Conservation (phyloP, 1,140 invertebrate species). For the Harpegnathos saltator region DNA sequence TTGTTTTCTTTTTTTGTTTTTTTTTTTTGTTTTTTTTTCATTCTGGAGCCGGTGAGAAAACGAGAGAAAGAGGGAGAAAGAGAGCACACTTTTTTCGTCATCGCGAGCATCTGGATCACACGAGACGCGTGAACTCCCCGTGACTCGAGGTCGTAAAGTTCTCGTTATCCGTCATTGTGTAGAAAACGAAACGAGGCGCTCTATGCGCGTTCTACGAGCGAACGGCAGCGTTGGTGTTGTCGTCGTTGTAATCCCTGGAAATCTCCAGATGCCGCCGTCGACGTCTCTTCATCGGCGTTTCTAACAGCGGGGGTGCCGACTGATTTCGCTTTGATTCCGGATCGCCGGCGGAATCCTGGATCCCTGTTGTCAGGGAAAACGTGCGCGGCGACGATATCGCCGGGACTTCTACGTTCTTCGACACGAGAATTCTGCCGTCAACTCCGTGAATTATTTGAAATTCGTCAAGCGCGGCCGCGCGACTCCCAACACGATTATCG, state of each 20-base stretch:
- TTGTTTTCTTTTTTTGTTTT: no score
- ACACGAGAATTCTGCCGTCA: not conserved
- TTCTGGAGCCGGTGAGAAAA: no score
- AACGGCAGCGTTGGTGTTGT: constrained; percentile 64
- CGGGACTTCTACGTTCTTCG: constrained; percentile 19
- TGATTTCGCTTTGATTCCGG: constrained; percentile 63
- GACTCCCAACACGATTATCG: no score
- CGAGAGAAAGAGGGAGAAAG: not conserved
- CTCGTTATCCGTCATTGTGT: constrained; percentile 71
- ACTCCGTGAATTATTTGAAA: not conserved
- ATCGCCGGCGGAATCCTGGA: constrained; percentile 43
- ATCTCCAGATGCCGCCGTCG: constrained; percentile 70
- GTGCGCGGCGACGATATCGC: constrained; percentile 47
- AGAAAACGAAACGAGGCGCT: constrained; percentile 64
- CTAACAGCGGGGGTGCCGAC: constrained; percentile 49
- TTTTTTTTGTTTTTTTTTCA: no score
- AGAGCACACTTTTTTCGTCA: not conserved
- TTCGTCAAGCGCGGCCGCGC: no score
- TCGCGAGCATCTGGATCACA: constrained; percentile 44
- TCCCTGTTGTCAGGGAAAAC: constrained; percentile 36
- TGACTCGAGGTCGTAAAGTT: constrained; percentile 63
- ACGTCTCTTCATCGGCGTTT: constrained; percentile 73
- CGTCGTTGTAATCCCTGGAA: constrained; percentile 55
- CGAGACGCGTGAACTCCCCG: constrained; percentile 41
- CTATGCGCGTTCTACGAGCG: constrained; percentile 63